A percentile compares a stretch with the other conserved stretches of the same genome.
These are phyloP conservation scores for Coregonus clupeaformis DNA, from an alignment of 2,113 vertebrate species.

Conservation along the genomic window DNA sequence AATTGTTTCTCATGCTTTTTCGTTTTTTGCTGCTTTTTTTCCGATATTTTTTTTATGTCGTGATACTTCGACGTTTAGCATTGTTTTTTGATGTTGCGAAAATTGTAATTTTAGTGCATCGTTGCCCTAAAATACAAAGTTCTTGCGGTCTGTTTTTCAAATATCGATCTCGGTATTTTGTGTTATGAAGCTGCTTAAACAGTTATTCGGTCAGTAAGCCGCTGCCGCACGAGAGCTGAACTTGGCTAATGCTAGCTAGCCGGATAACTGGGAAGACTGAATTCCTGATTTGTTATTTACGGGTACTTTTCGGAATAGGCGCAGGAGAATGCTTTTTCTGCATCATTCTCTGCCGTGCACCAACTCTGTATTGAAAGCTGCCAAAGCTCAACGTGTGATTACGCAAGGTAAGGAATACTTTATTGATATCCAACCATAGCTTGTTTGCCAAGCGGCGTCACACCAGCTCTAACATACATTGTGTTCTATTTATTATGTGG, in stretches of 20 bases:
- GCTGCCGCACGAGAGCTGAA: conserved; percentile 28
- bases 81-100: conserved; percentile 7
- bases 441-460: background rate
- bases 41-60: conserved; percentile 19
- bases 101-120: conserved; percentile 8
- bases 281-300: conserved; percentile 68
- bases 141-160: conserved; percentile 53
- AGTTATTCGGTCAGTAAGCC: conserved; percentile 52
- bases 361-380: conserved; percentile 65
- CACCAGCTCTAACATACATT: background rate
- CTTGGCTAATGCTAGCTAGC: conserved; percentile 41
- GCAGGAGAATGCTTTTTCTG: conserved; percentile 57
- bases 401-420: conserved; percentile 60
- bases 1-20: conserved; percentile 32
- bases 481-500: background rate
- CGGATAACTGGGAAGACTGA: conserved; percentile 57
- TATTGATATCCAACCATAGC: background rate
- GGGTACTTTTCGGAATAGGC: conserved; percentile 73
- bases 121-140: conserved; percentile 32
- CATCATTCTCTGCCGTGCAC: conserved; percentile 59
- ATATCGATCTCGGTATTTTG: conserved; percentile 67
- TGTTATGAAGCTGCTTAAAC: conserved; percentile 58
- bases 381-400: conserved; percentile 63
- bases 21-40: conserved; percentile 42
- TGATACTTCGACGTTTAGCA: conserved; percentile 49